phyloP scores from a whole-genome alignment of 2,888 invertebrate genomes.

The Eilema sororculum region DNA sequence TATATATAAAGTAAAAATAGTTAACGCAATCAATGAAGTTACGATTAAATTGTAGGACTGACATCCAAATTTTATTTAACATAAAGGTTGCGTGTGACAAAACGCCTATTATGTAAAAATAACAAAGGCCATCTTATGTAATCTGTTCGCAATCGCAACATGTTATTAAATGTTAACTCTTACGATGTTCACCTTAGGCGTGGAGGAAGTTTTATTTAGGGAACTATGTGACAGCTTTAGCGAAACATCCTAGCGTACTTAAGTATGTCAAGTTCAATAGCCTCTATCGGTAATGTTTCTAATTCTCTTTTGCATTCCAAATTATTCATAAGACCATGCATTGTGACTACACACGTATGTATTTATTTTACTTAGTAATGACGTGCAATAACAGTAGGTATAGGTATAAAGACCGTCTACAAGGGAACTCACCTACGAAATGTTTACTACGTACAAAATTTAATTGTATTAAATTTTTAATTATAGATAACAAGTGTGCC shows the following conservation, averaged over 20 bases:
- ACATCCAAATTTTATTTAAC: conserved; percentile 26
- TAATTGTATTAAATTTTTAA: too few species aligned
- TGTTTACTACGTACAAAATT: neutral
- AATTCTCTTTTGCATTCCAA: neutral
- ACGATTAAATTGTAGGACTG: conserved; percentile 10
- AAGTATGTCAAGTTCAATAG: neutral
- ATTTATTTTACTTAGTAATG: too few species aligned
- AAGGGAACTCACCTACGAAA: neutral
- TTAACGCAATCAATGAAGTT: conserved; percentile 4
- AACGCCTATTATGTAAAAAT: conserved; percentile 49
- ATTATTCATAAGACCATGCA: neutral
- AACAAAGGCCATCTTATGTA: conserved; percentile 48
- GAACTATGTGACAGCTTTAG: conserved; percentile 14
- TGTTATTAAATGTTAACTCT: conserved; percentile 32
- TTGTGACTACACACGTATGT: neutral
- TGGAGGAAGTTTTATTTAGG: conserved; percentile 29
- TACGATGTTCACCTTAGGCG: conserved; percentile 33
- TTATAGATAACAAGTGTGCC: too few species aligned
- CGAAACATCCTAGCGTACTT: neutral
- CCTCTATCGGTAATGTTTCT: neutral
- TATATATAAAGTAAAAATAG: neutral
- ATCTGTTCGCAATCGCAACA: conserved; percentile 31
- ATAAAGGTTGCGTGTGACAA: conserved; percentile 49
- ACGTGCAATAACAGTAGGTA: too few species aligned
- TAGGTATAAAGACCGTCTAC: neutral